Evolutionary conservation across 2,113 vertebrate genomes (phyloP).

Genomic region (Thryonomys swinderianus): DNA sequence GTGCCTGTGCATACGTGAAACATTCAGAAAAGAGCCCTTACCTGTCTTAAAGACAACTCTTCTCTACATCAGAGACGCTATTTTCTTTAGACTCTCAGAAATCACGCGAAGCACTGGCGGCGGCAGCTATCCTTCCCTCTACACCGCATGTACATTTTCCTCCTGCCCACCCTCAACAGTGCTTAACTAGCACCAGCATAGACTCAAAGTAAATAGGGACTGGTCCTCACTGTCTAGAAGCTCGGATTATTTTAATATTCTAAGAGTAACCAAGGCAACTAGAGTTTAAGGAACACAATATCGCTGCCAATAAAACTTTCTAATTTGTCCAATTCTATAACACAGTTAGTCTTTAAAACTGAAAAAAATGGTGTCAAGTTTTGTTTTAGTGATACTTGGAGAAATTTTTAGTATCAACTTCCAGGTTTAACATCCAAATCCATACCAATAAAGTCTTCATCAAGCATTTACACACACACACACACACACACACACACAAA

Average conservation of each 20-base stretch:
- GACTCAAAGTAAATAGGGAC: slow-evolving; percentile 63
- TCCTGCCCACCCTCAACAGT: neutral
- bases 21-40: neutral
- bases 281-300: slow-evolving; percentile 62
- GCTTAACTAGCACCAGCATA: slow-evolving; percentile 42
- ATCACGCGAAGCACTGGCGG: neutral
- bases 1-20: neutral
- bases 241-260: slow-evolving; percentile 75
- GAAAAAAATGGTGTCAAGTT: slow-evolving; percentile 36
- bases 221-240: slow-evolving; percentile 38
- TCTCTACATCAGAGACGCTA: neutral
- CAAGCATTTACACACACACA: slow-evolving; percentile 2
- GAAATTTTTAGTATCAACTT: slow-evolving; percentile 47
- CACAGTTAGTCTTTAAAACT: slow-evolving; percentile 59
- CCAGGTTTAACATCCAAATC: slow-evolving; percentile 52
- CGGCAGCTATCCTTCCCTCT: neutral
- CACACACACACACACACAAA: neutral
- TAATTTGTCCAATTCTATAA: slow-evolving; percentile 68
- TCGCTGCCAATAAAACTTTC: slow-evolving; percentile 75
- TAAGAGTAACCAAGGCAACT: slow-evolving; percentile 76
- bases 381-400: slow-evolving; percentile 63
- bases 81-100: neutral
- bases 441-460: slow-evolving; percentile 58
- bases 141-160: neutral
- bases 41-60: neutral